Base-by-base conservation (phyloP, 2,113 vertebrate genomes). In the Trogon surrucura region DNA sequence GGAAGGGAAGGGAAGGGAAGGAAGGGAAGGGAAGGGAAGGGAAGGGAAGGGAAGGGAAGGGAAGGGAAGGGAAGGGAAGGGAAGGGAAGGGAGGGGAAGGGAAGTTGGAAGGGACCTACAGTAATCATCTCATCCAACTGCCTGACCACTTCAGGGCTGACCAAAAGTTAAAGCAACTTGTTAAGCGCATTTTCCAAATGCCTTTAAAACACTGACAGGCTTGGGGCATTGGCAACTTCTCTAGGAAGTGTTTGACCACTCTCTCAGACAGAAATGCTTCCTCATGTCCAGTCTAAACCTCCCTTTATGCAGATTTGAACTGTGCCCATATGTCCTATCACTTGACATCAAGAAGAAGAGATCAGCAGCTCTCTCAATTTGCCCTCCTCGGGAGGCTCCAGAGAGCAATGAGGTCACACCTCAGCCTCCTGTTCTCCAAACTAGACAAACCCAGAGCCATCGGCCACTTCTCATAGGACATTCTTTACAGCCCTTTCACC, bases 251-350 rank as follows among this genome's bases (percentile, higher is more conserved):
- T 85, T 50, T 61, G n/a, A 38, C 11, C 32, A 41, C 3, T 2
- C 16, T 6, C 16, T 45, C 36, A 16, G 50, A 10, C 45, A 58
- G 34, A 57, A 3, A 44, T n/a, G 3, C 19, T 51, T 81, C 30
- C 16, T 36, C 18, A 13, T 7, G 3, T 13, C 4, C 36, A n/a
- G 16, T 30, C 2, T 38, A 3, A 53, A 71, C 0, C 3, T 41
- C 23, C 13, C 10, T 27, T 41, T 53, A 0, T 2, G 6, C 27
- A 51, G 22, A 32, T 77, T 64, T 58, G 78, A 64, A 65, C 11
- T 14, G 47, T 53, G 57, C 45, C 23, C 66, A 69, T 5, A 17
- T 7, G 5, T 67, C 44, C 65, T 65, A 8, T 19, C 19, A 32
- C 41, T 45, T 41, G 62, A 45, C 26, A 16, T 36, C 25, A 36